Evolutionary conservation across 64 coral and sea anemone genomes (phyloP).

Genomic region (Acropora tenuis): DNA sequence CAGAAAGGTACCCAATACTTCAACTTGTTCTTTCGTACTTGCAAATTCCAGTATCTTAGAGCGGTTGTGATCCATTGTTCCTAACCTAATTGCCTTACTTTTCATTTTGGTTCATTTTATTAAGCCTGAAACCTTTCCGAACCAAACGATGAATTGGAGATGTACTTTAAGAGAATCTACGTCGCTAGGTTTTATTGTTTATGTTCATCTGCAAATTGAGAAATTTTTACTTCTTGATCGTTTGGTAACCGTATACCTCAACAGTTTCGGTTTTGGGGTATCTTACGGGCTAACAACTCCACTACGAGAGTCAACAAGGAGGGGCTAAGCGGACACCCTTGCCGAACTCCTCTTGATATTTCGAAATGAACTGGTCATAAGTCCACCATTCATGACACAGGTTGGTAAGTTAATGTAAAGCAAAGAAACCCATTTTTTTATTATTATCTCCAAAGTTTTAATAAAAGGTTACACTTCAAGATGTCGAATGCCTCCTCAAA

Average conservation of each 20-base stretch:
- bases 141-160: not conserved
- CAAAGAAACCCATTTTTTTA: not conserved
- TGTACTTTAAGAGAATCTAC: not conserved
- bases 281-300: not conserved
- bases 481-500: constrained; percentile 43
- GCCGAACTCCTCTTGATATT: not conserved
- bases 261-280: not conserved
- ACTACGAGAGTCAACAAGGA: not conserved
- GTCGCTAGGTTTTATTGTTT: not conserved
- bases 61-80: not conserved
- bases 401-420: constrained; percentile 16
- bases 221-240: not conserved
- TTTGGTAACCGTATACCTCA: not conserved
- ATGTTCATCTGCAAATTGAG: not conserved
- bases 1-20: constrained; percentile 6
- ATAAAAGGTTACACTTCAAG: constrained; percentile 27
- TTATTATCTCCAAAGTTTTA: constrained; percentile 4
- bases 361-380: not conserved
- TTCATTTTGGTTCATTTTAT: not conserved
- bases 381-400: constrained; percentile 17
- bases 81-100: not conserved
- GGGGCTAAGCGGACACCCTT: not conserved
- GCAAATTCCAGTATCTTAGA: not conserved
- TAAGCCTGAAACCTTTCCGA: not conserved
- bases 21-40: not conserved